These are phyloP conservation scores for Caenorhabditis sp. DNA, from an alignment of 2,888 invertebrate genomes.

Conservation along the genomic window DNA sequence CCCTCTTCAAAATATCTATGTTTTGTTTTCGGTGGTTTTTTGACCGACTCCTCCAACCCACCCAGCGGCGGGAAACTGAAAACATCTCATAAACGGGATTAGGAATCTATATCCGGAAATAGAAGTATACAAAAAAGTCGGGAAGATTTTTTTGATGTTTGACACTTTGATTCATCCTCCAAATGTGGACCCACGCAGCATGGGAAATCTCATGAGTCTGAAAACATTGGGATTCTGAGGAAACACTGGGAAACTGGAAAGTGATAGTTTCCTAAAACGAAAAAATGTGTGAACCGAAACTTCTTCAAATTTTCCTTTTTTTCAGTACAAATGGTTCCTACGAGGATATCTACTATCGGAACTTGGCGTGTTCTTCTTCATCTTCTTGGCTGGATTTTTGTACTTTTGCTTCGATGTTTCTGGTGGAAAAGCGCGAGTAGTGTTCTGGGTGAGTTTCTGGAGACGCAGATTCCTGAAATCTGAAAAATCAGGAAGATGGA, in stretches of 20 bases:
- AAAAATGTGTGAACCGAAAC: not conserved
- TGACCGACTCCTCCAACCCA: not conserved
- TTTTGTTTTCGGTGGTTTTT: too few species aligned
- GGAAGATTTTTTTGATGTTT: not conserved
- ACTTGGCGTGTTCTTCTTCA: conserved; percentile 73
- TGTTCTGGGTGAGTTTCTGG: conserved; percentile 81
- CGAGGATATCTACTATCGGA: conserved; percentile 79
- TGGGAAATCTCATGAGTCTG: too few species aligned
- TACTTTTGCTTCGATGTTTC: conserved; percentile 77
- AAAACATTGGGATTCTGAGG: not conserved
- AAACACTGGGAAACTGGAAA: not conserved
- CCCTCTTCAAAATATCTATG: too few species aligned
- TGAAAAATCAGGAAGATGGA: too few species aligned
- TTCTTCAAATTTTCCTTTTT: conserved; percentile 11
- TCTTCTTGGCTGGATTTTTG: conserved; percentile 74
- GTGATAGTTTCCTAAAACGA: not conserved
- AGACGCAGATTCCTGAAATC: too few species aligned
- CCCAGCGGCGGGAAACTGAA: too few species aligned
- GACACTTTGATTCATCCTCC: not conserved
- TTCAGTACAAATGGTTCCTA: conserved; percentile 80
- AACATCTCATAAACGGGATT: not conserved
- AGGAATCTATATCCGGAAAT: not conserved
- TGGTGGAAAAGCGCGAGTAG: conserved; percentile 68
- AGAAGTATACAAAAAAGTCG: not conserved
- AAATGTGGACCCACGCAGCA: too few species aligned